These are phyloP conservation scores for Grammomys dolichurus DNA, from an alignment of 2,113 vertebrate species.

Conservation along the genomic window DNA sequence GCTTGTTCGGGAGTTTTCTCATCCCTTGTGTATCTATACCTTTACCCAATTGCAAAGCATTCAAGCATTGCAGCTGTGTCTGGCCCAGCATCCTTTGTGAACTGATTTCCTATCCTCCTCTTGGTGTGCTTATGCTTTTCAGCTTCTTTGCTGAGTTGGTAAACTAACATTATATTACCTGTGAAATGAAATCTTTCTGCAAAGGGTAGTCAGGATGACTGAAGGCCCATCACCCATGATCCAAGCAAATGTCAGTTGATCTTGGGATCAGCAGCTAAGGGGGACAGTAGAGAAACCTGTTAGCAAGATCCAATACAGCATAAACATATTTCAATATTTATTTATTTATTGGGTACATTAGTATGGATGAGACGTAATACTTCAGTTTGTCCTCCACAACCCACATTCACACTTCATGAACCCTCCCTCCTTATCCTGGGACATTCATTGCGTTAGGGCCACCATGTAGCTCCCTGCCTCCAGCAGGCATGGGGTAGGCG, in stretches of 20 bases:
- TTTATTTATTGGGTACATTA: not conserved
- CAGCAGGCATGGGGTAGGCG: not conserved
- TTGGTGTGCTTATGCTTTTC: not conserved
- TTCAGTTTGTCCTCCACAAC: not conserved
- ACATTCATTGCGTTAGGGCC: not conserved
- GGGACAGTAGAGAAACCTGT: not conserved
- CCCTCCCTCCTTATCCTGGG: not conserved
- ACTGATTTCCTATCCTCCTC: not conserved
- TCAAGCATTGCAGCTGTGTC: not conserved
- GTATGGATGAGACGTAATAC: not conserved
- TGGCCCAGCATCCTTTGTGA: not conserved
- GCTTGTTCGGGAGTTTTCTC: not conserved
- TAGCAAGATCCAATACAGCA: not conserved
- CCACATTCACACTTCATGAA: not conserved
- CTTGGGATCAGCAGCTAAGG: not conserved
- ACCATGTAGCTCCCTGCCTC: not conserved
- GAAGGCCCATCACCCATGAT: not conserved
- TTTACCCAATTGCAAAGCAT: not conserved
- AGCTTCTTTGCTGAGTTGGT: not conserved
- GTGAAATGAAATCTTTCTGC: not conserved
- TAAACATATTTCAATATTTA: not conserved
- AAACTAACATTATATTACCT: not conserved
- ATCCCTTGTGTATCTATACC: not conserved
- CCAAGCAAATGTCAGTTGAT: not conserved
- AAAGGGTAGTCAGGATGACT: not conserved